Evolutionary conservation across 2,888 invertebrate genomes (phyloP).

Genomic region (Rhagium mordax): DNA sequence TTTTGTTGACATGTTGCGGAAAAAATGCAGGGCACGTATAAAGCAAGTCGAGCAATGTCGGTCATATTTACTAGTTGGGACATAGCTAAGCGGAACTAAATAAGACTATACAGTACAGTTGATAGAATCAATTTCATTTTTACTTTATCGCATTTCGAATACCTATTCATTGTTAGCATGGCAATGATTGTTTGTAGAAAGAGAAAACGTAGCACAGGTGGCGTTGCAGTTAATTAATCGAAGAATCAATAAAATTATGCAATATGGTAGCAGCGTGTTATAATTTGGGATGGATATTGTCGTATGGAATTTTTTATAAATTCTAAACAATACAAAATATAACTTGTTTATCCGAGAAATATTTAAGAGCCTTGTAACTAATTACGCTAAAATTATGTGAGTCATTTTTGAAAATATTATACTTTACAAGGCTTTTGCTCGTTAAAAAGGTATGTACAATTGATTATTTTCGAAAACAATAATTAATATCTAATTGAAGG

Average conservation of each 20-base stretch:
- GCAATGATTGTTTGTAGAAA: conserved; percentile 39
- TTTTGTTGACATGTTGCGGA: conserved; percentile 31
- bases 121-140: conserved; percentile 33
- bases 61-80: conserved; percentile 40
- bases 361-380: background rate
- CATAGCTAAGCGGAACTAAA: conserved; percentile 35
- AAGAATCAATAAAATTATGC: background rate
- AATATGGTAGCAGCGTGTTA: background rate
- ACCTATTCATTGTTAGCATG: conserved; percentile 24
- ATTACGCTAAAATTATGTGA: background rate
- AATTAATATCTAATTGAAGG: conserved; percentile 30
- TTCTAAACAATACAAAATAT: background rate
- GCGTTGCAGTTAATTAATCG: conserved; percentile 15
- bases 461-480: background rate
- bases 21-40: conserved; percentile 42
- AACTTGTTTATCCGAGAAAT: too few relatives aligned
- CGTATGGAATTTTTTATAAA: background rate
- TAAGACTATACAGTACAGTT: background rate
- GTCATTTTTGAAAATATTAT: background rate
- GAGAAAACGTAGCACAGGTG: conserved; percentile 29
- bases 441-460: background rate
- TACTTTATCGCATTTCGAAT: conserved; percentile 32
- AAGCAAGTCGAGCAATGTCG: conserved; percentile 37
- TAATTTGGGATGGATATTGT: background rate
- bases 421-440: conserved; percentile 2